These are phyloP conservation scores for Diplogasteroides magnus DNA, from an alignment of 1,140 invertebrate species.

Conservation along the genomic window DNA sequence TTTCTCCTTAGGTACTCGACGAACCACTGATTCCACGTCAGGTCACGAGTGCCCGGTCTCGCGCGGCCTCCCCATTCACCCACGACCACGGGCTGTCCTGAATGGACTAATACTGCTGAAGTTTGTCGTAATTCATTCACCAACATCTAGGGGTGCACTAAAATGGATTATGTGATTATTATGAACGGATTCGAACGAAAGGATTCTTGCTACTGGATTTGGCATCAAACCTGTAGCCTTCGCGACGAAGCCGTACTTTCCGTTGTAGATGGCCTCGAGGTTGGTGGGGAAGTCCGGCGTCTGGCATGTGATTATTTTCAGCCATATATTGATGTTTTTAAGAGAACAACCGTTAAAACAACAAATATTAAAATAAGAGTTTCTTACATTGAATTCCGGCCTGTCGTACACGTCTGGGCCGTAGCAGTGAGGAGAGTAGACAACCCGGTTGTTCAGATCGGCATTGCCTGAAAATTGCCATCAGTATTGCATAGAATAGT, in stretches of 20 bases:
- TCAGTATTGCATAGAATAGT: not conserved
- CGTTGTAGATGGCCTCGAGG: not conserved
- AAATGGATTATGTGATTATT: no score
- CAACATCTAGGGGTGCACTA: no score
- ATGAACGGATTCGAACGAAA: not conserved
- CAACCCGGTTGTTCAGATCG: not conserved
- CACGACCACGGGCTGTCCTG: constrained; percentile 1
- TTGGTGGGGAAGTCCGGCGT: not conserved
- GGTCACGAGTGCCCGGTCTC: not conserved
- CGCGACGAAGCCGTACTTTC: not conserved
- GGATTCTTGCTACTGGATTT: not conserved
- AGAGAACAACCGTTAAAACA: not conserved
- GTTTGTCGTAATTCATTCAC: no score
- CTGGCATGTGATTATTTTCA: no score
- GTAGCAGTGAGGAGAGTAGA: not conserved
- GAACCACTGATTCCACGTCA: not conserved
- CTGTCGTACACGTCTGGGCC: not conserved
- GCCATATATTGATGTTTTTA: no score
- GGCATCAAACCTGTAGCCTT: not conserved
- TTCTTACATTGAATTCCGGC: not conserved
- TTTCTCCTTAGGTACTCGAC: constrained; percentile 1
- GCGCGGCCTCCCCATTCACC: constrained; percentile 1
- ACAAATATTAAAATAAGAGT: not conserved
- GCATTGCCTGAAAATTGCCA: constrained; percentile 1
- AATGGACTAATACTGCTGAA: not conserved